Percentiles rank a stretch among this genome's conserved stretches.
These are phyloP conservation scores for Malurus leucopterus DNA, from an alignment of 2,797 vertebrate genomes.

Conservation along the genomic window DNA sequence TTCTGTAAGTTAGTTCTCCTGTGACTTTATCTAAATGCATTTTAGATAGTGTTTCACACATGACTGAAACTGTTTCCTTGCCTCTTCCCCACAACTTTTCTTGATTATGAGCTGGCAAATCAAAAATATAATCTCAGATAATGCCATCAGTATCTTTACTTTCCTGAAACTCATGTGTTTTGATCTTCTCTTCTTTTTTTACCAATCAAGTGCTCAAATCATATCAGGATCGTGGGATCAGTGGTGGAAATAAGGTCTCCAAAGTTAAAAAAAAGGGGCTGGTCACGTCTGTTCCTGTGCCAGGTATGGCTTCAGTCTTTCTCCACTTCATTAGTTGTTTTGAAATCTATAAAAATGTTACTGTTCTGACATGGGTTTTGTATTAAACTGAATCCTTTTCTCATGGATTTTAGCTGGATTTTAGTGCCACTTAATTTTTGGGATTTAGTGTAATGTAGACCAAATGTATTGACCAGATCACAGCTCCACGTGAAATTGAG, in stretches of 20 bases:
- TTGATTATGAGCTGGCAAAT: background rate
- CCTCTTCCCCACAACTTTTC: background rate
- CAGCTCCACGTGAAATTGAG: background rate
- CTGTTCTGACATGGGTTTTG: background rate
- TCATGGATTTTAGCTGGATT: background rate
- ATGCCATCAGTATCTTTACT: background rate
- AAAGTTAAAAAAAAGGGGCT: background rate
- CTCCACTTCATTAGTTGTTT: background rate
- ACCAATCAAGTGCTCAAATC: background rate
- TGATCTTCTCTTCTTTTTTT: background rate
- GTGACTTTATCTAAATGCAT: background rate
- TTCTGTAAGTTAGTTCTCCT: background rate
- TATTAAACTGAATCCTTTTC: background rate
- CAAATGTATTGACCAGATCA: background rate
- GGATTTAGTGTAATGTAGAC: background rate
- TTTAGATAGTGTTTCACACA: background rate
- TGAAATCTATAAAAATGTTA: background rate
- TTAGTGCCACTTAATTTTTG: background rate
- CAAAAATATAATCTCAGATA: background rate
- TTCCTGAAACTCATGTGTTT: background rate
- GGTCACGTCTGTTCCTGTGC: background rate
- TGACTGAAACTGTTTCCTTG: background rate
- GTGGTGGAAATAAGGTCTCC: constrained; percentile 27
- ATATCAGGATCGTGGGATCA: constrained; percentile 20
- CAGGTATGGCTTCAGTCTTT: constrained; percentile 45